Evolutionary conservation across 2,113 vertebrate genomes (phyloP).

Genomic region (Meleagris gallopavo): DNA sequence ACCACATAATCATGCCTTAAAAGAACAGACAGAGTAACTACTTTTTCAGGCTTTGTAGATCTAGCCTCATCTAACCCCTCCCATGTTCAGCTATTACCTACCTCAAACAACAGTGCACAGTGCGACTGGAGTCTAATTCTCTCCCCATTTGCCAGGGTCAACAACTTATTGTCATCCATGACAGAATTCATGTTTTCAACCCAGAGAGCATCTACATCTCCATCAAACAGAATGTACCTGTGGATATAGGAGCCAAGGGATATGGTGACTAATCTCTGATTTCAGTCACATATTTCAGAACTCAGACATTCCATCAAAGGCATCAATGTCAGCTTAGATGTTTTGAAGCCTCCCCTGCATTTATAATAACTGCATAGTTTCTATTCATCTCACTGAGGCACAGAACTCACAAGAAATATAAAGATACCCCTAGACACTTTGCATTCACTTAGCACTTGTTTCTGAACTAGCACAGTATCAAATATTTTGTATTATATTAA

Average conservation of each 20-base stretch:
- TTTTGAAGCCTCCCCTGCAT: neutral
- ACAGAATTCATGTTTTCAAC: slow-evolving; percentile 99
- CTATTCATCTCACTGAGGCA: neutral
- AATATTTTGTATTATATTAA: neutral
- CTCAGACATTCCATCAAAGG: neutral
- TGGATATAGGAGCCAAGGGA: neutral
- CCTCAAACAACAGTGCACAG: slow-evolving; percentile 96
- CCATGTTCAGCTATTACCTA: neutral
- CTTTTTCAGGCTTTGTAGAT: neutral
- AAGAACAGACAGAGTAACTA: neutral
- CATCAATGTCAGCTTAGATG: neutral
- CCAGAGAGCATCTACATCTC: slow-evolving; percentile 97
- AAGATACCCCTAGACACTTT: neutral
- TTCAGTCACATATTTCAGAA: neutral
- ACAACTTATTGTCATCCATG: slow-evolving; percentile 97
- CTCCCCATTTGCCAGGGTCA: slow-evolving; percentile 96
- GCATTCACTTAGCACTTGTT: neutral
- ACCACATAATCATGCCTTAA: neutral
- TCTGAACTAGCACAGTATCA: neutral
- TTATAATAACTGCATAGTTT: neutral
- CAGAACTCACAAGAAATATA: neutral
- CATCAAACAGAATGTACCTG: slow-evolving; percentile 97
- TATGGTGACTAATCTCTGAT: neutral
- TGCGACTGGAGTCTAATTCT: slow-evolving; percentile 91
- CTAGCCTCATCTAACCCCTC: neutral